Conservation (phyloP, 2,113 vertebrate genomes). For the Mirounga angustirostris region DNA sequence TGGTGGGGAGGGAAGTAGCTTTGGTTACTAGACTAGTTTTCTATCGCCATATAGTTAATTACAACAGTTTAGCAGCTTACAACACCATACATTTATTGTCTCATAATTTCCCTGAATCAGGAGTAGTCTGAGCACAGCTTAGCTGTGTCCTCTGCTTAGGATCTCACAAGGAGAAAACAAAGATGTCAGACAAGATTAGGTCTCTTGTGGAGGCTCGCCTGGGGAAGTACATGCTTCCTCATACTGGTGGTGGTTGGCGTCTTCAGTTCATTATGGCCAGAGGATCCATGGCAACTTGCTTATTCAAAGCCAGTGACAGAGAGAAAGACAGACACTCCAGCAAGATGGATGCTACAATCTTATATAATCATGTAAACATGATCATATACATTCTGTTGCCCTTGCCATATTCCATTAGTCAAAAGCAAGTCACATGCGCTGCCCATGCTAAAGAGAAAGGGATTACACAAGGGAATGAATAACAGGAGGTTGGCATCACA, state of each 20-base stretch:
- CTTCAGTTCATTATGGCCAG: not conserved
- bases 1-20: not conserved
- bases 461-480: not conserved
- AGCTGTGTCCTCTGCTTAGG: not conserved
- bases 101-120: not conserved
- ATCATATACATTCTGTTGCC: not conserved
- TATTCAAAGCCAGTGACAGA: slow-evolving; percentile 13
- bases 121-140: not conserved
- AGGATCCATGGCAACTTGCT: not conserved
- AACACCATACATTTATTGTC: not conserved
- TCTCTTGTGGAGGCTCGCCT: not conserved
- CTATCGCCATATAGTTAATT: not conserved
- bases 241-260: rapidly evolving
- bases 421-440: slow-evolving; percentile 3
- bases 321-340: not conserved
- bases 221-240: not conserved
- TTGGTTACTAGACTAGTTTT: not conserved
- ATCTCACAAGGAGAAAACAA: not conserved
- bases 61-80: not conserved
- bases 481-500: not conserved
- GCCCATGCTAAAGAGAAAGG: not conserved
- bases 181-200: not conserved
- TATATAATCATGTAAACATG: not conserved
- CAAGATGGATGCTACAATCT: not conserved
- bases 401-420: not conserved